Base-by-base conservation (phyloP, 2,888 invertebrate species). In the Cheilosia scutellata region DNA sequence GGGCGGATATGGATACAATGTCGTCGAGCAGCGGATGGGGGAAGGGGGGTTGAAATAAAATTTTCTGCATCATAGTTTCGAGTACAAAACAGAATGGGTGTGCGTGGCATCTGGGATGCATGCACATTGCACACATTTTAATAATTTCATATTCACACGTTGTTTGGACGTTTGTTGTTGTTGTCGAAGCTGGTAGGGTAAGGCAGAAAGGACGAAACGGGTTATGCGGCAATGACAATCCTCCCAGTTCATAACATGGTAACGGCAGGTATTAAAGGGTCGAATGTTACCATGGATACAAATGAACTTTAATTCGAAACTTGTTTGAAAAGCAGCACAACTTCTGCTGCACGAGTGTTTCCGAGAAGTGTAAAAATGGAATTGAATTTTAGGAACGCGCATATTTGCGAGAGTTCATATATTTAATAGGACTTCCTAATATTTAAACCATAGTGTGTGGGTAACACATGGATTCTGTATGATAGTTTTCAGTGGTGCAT, bases 111-210 rank as follows among this genome's bases (percentile, higher is more conserved):
- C 72, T 72, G 78, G 33, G 65, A 72, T 65, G 42, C 71, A 72
- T 71, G 79, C 58, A 79, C 58, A 63, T 31, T 71, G 79, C 51
- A 72, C 58, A 57, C 40, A 72, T 72, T 79, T 79, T 79, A 79
- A 66, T 72, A 72, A 79, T 72, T 79, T 72, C 72, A 72, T 79
- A 79, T 79, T 72, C 79, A 79, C 79, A 72, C 79, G 57, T 79
- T 57, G 57, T 55, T 70, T 44, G 37, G 58, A 74, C 74, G 33
- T 63, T 55, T 71, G 40, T 44, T 60, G 44, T 72, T 72, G 40
- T 49, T 79, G 57, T 40, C 6, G 25, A 20, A 9, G 16, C 4
- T 2, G 27, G 57, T 27, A 44, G 6, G 16, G 16, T 13, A 16
- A n/a, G 29, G 13, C 13, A 13, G 16, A 53, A 31, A 5, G 31